phyloP scores from a whole-genome alignment of 2,888 invertebrate genomes.

The Drosophila sordidula region DNA sequence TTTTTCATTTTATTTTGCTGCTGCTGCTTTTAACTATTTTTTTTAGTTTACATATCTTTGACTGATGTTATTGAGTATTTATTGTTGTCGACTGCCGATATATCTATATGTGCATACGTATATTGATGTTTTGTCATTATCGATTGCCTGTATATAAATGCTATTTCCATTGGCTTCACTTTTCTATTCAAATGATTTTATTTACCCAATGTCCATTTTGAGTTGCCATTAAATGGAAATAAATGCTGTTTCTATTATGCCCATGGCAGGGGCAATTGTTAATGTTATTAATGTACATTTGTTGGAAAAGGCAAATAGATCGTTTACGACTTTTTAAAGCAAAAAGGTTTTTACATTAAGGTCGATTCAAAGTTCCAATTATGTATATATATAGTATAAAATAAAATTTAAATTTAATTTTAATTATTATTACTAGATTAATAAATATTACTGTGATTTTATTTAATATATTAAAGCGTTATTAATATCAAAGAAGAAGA shows the following conservation, averaged over 20 bases:
- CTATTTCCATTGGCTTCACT: slow-evolving; percentile 35
- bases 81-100: slow-evolving; percentile 50
- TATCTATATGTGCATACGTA: slow-evolving; percentile 29
- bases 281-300: slow-evolving; percentile 28
- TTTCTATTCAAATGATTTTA: slow-evolving; percentile 55
- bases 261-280: slow-evolving; percentile 42
- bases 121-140: slow-evolving; percentile 67
- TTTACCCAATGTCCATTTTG: slow-evolving; percentile 36
- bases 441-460: too few relatives aligned
- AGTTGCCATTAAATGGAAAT: slow-evolving; percentile 55
- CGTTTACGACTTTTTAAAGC: background rate
- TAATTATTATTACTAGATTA: too few relatives aligned
- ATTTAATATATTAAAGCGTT: too few relatives aligned
- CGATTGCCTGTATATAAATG: slow-evolving; percentile 68
- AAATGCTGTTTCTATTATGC: slow-evolving; percentile 48
- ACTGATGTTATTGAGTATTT: slow-evolving; percentile 69
- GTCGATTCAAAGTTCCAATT: too few relatives aligned
- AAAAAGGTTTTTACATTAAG: too few relatives aligned
- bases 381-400: too few relatives aligned
- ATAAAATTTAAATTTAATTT: too few relatives aligned
- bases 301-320: slow-evolving; percentile 8
- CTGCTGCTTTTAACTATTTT: slow-evolving; percentile 58
- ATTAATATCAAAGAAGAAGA: too few relatives aligned
- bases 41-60: slow-evolving; percentile 68
- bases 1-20: slow-evolving; percentile 64